Base-by-base conservation (phyloP, 1,140 invertebrate genomes). In the Dysdera silvatica region DNA sequence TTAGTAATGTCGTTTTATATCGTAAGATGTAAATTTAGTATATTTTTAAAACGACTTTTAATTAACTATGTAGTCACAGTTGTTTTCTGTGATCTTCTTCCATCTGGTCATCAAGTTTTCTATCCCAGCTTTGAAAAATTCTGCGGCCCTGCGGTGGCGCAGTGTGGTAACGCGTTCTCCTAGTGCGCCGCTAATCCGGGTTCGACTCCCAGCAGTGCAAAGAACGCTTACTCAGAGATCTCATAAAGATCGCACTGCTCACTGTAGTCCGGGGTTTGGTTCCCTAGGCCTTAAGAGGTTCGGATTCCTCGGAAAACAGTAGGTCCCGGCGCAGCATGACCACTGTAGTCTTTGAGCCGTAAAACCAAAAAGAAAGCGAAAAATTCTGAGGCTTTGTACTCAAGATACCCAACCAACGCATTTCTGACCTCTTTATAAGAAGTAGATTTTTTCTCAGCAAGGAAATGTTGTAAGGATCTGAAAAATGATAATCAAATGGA, bases 401-500 rank as follows among this genome's bases (percentile, higher is more conserved):
- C n/a, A 32, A 59, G 51, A 37, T 47, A 59, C 16, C 10, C 37
- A 12, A 8, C 32, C 8, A 59, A n/a, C 31, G 26, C 31, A 49
- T 49, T 59, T 32, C 37, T 23, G 45, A 59, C 26, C 23, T 28
- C 57, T 32, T 33, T 23, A 10, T 6, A 32, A 18, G 20, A 20
- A 20, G 18, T 18, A 52, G 23, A 52, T 52, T 33, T 31, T 52
- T 52, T n/a, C 29, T 18, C 32, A 4, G n/a, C n/a, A n/a, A 10
- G 3, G 10, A 16, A 18, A 52, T 28, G 26, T 8, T 0, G 29
- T 33, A 52, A 23, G 0, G 35, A 55, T 28, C 18, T 2, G 4
- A 60, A 60, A 60, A 51, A 51, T 45, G 33, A 32, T 31, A 60
- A 49, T 40, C 18, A 28, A 33, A 60, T 23, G 31, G 29, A 2